Evolutionary conservation across 2,113 vertebrate species (phyloP).

Genomic region (Pantherophis guttatus): DNA sequence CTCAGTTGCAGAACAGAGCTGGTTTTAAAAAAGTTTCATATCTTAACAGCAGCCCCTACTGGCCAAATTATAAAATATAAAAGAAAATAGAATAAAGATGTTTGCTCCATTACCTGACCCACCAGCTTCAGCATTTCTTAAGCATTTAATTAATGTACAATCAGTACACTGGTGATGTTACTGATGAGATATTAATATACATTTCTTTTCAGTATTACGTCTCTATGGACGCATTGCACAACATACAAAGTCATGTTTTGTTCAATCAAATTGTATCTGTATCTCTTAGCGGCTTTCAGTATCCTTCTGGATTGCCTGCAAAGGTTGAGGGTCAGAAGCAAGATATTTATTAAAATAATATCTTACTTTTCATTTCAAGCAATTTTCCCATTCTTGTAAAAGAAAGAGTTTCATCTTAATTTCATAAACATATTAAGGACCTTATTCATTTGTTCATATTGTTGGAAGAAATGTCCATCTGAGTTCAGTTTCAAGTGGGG

Average conservation of each 20-base stretch:
- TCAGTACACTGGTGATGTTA: not conserved
- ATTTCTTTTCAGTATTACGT: not conserved
- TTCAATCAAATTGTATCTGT: not conserved
- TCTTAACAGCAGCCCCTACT: slow-evolving; percentile 39
- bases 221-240: not conserved
- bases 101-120: not conserved
- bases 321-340: not conserved
- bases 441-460: not conserved
- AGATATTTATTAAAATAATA: not conserved
- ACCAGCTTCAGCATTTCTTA: not conserved
- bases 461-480: too few species aligned
- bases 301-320: not conserved
- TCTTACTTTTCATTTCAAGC: not conserved
- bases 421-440: not conserved
- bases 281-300: not conserved
- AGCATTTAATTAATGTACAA: not conserved
- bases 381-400: not conserved
- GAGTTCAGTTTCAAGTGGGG: too few species aligned
- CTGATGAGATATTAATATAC: not conserved
- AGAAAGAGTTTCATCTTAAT: not conserved
- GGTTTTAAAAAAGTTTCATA: not conserved
- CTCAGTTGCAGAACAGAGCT: not conserved
- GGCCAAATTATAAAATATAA: slow-evolving; percentile 23
- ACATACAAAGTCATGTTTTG: not conserved
- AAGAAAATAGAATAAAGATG: not conserved